Base-by-base conservation (phyloP, 2,888 invertebrate genomes). In the Odontocolon sp. region DNA sequence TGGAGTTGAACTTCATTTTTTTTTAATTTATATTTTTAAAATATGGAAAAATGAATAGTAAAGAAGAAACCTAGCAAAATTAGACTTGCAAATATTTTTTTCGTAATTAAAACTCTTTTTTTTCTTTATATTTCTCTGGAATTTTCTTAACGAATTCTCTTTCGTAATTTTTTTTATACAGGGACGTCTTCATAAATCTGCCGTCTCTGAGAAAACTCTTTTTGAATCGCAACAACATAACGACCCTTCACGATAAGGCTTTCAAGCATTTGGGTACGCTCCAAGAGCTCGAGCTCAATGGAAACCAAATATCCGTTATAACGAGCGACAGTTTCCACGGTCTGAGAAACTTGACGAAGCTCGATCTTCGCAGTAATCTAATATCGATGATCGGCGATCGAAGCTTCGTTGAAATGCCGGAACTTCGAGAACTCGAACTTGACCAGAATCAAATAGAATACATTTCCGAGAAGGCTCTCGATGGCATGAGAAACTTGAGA, bases 171-270 rank as follows among this genome's bases (percentile, higher is more conserved):
- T 33, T 45, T 9, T 40, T 14, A 40, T 73, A 21, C 88, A 89
- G 94, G 61, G 93, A 94, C 83, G 94, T 94, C 0, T 96, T 97
- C 88, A 92, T 93, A 52, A 94, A 95, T 87, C 88, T 96, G 67
- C 96, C 96, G 0, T 92, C 93, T 67, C 91, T 96, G 79, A 93
- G 94, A 83, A 94, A 95, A 78, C 93, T 99, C 40, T 94, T 94
- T 79, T 92, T 99, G 61, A 96, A 96, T 83, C 95, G 95, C 87
- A 99, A 99, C 91, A 95, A 95, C 87, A 93, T 99, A 81, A 95
- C 95, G 77, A 93, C 94, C 33, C 92, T 98, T 79, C 97, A 96
- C 83, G 96, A 97, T 78, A 95, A 95, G 78, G 95, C 98, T 18
- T 97, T 96, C 86, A 92, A 93, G 82, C 93, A 95, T 81, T 92